These are phyloP conservation scores for Zeugodacus cucurbitae DNA, from an alignment of 1,140 invertebrate genomes.

Conservation along the genomic window DNA sequence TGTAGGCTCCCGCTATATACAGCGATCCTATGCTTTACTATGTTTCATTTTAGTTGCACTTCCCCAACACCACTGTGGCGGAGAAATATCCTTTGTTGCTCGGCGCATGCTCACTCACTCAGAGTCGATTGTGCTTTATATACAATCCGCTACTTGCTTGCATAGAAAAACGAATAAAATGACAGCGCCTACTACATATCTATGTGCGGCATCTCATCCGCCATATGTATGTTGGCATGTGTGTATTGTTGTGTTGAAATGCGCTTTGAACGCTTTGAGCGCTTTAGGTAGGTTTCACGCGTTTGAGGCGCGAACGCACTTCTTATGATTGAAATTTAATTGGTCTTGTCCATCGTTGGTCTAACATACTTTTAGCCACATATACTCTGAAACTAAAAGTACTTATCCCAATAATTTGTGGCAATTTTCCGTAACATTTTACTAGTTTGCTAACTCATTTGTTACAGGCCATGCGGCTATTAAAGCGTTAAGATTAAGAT, in stretches of 20 bases:
- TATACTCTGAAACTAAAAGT: no score
- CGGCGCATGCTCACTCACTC: conserved; percentile 27
- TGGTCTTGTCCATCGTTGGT: background rate
- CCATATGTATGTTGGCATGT: background rate
- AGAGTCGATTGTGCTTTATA: background rate
- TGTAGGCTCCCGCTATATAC: background rate
- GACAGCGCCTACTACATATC: background rate
- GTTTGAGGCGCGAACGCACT: background rate
- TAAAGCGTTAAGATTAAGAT: no score
- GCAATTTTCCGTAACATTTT: no score
- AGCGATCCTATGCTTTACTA: background rate
- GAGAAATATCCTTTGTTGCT: background rate
- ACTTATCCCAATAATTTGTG: no score
- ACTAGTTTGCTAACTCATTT: no score
- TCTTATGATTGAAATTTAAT: background rate
- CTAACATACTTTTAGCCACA: background rate
- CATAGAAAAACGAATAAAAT: conserved; percentile 37
- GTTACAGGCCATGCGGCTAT: no score
- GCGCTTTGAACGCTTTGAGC: background rate
- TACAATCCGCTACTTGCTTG: background rate
- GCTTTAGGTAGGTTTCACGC: background rate
- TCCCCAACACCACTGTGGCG: background rate
- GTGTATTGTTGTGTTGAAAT: background rate
- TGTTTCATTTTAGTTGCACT: background rate
- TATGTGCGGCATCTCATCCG: background rate